Base-by-base conservation (phyloP, 2,888 invertebrate genomes). In the Strigamia crassipes region DNA sequence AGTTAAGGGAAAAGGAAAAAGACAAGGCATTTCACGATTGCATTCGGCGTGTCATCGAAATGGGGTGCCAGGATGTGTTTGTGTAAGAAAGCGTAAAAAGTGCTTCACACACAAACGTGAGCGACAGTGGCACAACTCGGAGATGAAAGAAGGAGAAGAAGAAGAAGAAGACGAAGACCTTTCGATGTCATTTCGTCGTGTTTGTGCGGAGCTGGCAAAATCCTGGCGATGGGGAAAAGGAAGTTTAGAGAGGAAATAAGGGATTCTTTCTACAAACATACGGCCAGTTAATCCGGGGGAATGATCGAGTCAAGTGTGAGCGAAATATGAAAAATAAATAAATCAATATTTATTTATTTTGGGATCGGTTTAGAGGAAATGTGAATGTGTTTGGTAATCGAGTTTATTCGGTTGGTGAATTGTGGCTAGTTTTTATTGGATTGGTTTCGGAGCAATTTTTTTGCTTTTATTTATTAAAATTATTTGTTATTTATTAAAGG, bases 11-110 rank as follows among this genome's bases (percentile, higher is more conserved):
- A 18, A 51, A 18, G 18, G 18, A 51, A 51, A 51, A 18, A 51
- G n/a, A 51, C 51, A 51, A 51, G 51, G 51, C 51, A 51, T 51
- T 51, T 51, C 51, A 51, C 15, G 51, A 51, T 51, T 51, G 51
- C 51, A 51, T 8, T 51, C 51, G 51, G 51, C 51, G 51, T 51
- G 51, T 51, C 51, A 51, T 51, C 51, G 51, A 18, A 51, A 51
- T 51, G 51, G 51, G 51, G 51, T 51, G 51, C 51, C 51, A 51
- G 51, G 51, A 51, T 51, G 51, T 51, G 51, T 51, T 51, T 51
- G 51, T 51, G 51, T 51, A 51, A 51, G 51, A 51, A 51, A 51
- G 51, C 51, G 51, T 51, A 51, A 51, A 51, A 51, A 51, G 51
- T 51, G 51, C 51, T 51, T 51, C 51, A 51, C 51, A 51, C 12